Conservation (phyloP, 2,113 vertebrate genomes). For the Silurus meridionalis region DNA sequence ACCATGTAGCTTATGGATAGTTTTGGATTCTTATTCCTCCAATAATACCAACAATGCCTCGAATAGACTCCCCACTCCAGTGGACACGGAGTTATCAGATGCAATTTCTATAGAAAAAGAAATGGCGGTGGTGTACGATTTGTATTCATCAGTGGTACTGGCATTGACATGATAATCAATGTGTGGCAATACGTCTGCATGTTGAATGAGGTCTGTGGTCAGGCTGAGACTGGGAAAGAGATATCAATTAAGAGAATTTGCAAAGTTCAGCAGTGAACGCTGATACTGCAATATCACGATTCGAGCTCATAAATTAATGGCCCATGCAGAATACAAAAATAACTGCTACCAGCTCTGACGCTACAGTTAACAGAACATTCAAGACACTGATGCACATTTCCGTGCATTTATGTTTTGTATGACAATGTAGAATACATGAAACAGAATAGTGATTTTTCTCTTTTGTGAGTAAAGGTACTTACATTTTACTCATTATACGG, state of each 20-base stretch:
- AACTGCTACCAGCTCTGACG: conserved; percentile 42
- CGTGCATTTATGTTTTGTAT: not conserved
- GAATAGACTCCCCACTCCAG: conserved; percentile 6
- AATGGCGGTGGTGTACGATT: conserved; percentile 58
- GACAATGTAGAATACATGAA: not conserved
- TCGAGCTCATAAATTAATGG: conserved; percentile 73
- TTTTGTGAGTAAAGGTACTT: not conserved
- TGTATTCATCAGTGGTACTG: conserved; percentile 72
- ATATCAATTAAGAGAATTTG: conserved; percentile 79
- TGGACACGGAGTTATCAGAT: conserved; percentile 46
- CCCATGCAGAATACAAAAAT: conserved; percentile 65
- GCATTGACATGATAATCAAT: conserved; percentile 77
- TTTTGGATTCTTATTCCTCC: no score
- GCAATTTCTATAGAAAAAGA: conserved; percentile 16
- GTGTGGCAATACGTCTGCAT: conserved; percentile 76
- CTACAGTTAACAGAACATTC: conserved; percentile 10
- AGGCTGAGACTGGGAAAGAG: conserved; percentile 61
- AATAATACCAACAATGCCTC: not conserved
- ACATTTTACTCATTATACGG: not conserved
- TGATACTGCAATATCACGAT: conserved; percentile 75
- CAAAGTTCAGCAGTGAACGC: conserved; percentile 70
- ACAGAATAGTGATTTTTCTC: not conserved
- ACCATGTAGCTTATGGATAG: not conserved
- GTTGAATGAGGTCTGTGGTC: conserved; percentile 70
- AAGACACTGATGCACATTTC: not conserved